These are phyloP conservation scores for Dyspetes luteomarginatus DNA, from an alignment of 2,888 invertebrate genomes.

Conservation along the genomic window DNA sequence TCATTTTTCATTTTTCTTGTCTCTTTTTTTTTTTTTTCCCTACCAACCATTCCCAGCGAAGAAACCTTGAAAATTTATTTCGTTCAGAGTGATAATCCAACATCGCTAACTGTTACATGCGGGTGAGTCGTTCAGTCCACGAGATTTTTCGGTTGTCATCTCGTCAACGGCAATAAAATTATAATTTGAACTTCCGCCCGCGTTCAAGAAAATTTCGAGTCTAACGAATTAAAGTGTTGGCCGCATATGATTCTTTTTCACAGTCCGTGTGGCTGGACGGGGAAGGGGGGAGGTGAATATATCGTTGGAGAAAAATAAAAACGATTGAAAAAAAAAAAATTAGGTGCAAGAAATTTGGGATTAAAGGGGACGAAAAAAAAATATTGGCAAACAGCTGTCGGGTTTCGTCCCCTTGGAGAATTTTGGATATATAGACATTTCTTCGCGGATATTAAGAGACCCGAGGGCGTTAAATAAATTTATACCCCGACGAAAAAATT, in stretches of 20 bases:
- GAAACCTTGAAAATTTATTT: constrained; percentile 42
- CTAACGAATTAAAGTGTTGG: neutral
- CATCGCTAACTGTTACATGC: neutral
- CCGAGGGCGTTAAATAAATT: constrained; percentile 24
- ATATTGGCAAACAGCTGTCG: neutral
- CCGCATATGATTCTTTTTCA: neutral
- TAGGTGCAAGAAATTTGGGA: neutral
- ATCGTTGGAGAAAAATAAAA: neutral
- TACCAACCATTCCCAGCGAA: constrained; percentile 7
- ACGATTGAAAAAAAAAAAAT: constrained; percentile 1
- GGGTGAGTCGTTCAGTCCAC: constrained; percentile 25
- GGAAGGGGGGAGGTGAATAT: neutral
- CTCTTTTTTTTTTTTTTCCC: neutral
- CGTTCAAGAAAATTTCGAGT: constrained; percentile 13
- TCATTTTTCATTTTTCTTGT: constrained; percentile 10
- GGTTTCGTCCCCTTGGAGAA: neutral
- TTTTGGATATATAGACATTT: neutral
- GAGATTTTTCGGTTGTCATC: constrained; percentile 9
- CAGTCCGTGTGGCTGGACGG: neutral
- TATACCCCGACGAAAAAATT: constrained; percentile 35
- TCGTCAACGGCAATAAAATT: neutral
- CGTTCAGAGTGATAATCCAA: neutral
- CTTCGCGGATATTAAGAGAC: constrained; percentile 29
- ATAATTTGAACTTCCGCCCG: constrained; percentile 40
- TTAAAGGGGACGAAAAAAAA: constrained; percentile 9